A percentile compares a stretch with the other conserved stretches of the same genome.
phyloP scores from a whole-genome alignment of 1,140 invertebrate species.

The Chionoecetes opilio region DNA sequence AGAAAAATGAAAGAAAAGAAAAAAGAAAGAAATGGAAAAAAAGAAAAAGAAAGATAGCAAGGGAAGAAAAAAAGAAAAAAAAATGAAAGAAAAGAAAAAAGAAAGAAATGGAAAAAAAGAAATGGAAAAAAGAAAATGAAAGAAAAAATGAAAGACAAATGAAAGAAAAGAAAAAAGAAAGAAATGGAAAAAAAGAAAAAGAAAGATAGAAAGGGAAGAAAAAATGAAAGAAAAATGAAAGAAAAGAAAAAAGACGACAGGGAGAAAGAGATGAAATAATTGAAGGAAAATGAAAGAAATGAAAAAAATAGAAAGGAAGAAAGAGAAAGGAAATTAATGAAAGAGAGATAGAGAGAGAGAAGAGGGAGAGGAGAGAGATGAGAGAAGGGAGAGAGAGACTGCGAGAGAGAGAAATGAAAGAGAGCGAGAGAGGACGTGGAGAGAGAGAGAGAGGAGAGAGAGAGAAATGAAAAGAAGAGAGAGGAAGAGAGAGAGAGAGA shows the following conservation, averaged over 20 bases:
- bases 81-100: neutral
- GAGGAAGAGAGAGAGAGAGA: neutral
- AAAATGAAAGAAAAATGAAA: neutral
- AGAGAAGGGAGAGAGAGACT: neutral
- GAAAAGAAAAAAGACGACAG: neutral
- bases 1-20: too few species aligned
- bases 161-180: neutral
- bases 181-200: neutral
- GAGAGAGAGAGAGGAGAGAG: neutral
- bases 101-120: neutral
- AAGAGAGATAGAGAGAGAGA: neutral
- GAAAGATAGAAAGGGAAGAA: neutral
- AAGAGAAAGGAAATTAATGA: neutral
- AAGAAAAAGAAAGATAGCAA: neutral
- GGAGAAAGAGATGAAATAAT: neutral
- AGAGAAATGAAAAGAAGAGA: neutral
- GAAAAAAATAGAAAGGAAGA: neutral
- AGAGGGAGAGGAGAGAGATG: neutral
- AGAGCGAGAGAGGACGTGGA: too few species aligned
- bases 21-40: neutral
- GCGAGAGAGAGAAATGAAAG: neutral
- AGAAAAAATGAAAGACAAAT: neutral
- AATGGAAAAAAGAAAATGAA: neutral
- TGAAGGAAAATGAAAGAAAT: too few species aligned
- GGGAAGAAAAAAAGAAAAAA: neutral